Conservation (phyloP, 2,888 invertebrate species). For the Spialia ferax region DNA sequence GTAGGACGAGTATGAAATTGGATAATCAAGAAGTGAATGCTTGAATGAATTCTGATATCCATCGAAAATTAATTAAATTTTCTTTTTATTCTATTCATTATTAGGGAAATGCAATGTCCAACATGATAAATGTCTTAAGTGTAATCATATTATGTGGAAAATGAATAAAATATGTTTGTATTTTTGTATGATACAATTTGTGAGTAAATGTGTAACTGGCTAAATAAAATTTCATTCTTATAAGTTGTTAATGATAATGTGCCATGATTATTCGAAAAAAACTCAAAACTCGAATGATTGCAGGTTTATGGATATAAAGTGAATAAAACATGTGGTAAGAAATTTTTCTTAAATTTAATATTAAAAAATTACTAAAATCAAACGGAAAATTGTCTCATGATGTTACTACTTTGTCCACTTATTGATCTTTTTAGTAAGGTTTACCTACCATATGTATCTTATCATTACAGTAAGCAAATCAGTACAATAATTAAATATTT, state of each 20-base stretch:
- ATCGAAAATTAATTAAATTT: slow-evolving; percentile 65
- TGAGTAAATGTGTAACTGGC: slow-evolving; percentile 52
- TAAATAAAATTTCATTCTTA: not conserved
- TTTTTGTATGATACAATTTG: slow-evolving; percentile 61
- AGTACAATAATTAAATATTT: too few relatives aligned
- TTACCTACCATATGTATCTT: too few relatives aligned
- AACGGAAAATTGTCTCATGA: too few relatives aligned
- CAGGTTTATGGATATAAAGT: slow-evolving; percentile 22
- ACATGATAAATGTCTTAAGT: slow-evolving; percentile 55
- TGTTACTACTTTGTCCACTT: too few relatives aligned
- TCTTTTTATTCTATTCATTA: slow-evolving; percentile 56
- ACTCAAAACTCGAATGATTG: not conserved
- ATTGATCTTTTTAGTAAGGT: too few relatives aligned
- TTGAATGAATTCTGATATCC: slow-evolving; percentile 54
- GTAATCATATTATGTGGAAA: slow-evolving; percentile 63
- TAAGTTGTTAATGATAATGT: too few relatives aligned
- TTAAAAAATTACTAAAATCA: too few relatives aligned
- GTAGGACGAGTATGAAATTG: too few relatives aligned
- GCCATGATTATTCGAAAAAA: not conserved
- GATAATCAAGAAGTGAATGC: slow-evolving; percentile 48
- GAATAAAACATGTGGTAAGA: slow-evolving; percentile 32
- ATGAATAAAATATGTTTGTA: slow-evolving; percentile 66
- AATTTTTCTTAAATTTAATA: too few relatives aligned
- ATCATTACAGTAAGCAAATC: too few relatives aligned
- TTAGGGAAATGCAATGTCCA: slow-evolving; percentile 54